Conservation (phyloP, 2,888 invertebrate genomes). For the Penaeus monodon region DNA sequence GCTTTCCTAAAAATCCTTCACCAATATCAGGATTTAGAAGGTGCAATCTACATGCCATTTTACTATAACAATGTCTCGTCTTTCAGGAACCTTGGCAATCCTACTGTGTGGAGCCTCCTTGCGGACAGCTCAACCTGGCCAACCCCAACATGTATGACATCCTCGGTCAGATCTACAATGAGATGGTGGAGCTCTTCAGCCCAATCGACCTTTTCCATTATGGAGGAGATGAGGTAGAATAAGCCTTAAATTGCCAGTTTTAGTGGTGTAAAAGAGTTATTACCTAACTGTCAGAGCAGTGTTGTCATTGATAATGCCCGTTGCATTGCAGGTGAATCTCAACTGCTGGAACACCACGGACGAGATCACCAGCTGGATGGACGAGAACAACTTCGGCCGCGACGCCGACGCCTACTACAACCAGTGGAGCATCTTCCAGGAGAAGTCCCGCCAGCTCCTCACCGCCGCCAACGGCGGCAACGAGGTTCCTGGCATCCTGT, state of each 20-base stretch:
- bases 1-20: too few relatives aligned
- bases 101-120: conserved; percentile 86
- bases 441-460: conserved; percentile 29
- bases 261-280: too few relatives aligned
- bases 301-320: background rate
- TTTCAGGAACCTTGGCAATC: conserved; percentile 76
- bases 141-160: conserved; percentile 71
- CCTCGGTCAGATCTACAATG: conserved; percentile 26
- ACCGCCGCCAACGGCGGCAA: conserved; percentile 22
- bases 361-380: conserved; percentile 55
- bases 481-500: conserved; percentile 63
- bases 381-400: conserved; percentile 19
- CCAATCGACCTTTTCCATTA: conserved; percentile 37
- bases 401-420: conserved; percentile 52
- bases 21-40: too few relatives aligned
- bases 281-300: too few relatives aligned
- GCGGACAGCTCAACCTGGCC: conserved; percentile 83
- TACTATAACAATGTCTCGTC: too few relatives aligned
- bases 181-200: conserved; percentile 26
- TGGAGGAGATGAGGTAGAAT: conserved; percentile 51
- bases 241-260: background rate
- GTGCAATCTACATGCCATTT: too few relatives aligned
- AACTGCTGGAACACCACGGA: conserved; percentile 65
- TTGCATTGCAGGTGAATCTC: conserved; percentile 55
- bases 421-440: conserved; percentile 59